These are phyloP conservation scores for Blastobasis adustella DNA, from an alignment of 2,888 invertebrate genomes.

Conservation along the genomic window DNA sequence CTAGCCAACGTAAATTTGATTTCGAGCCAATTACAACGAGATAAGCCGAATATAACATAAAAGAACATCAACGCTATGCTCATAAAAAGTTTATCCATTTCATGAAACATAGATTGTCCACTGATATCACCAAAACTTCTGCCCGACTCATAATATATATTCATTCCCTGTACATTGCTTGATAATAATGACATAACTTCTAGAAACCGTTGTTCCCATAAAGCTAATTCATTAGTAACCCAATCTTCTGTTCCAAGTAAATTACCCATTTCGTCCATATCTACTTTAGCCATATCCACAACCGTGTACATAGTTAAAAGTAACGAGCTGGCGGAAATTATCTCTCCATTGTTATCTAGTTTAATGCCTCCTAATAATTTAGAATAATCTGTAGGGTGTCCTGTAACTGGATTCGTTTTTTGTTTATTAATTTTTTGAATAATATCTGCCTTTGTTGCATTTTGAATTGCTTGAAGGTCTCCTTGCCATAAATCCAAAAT, in stretches of 20 bases:
- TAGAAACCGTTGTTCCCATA: conserved; percentile 78
- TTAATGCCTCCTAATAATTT: conserved; percentile 77
- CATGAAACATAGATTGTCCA: conserved; percentile 80
- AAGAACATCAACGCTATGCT: conserved; percentile 83
- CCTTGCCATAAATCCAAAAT: conserved; percentile 83
- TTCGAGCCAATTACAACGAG: conserved; percentile 84
- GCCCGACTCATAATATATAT: conserved; percentile 75
- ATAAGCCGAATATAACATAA: conserved; percentile 83
- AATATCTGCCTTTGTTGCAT: conserved; percentile 76
- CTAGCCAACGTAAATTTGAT: conserved; percentile 79
- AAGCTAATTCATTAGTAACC: conserved; percentile 75
- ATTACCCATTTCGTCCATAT: conserved; percentile 80
- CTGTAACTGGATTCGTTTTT: conserved; percentile 77
- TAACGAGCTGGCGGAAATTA: conserved; percentile 78
- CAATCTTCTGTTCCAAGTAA: conserved; percentile 84
- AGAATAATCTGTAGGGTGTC: conserved; percentile 78
- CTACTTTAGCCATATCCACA: conserved; percentile 80
- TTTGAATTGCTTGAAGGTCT: conserved; percentile 64
- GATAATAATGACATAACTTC: conserved; percentile 49
- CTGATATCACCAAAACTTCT: conserved; percentile 87
- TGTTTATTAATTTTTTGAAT: conserved; percentile 74
- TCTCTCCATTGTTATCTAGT: conserved; percentile 74
- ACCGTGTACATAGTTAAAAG: conserved; percentile 78
- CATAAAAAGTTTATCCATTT: conserved; percentile 79
- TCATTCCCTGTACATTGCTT: conserved; percentile 40